Base-by-base conservation (phyloP, 1,140 invertebrate genomes). In the Camponotus pennsylvanicus region DNA sequence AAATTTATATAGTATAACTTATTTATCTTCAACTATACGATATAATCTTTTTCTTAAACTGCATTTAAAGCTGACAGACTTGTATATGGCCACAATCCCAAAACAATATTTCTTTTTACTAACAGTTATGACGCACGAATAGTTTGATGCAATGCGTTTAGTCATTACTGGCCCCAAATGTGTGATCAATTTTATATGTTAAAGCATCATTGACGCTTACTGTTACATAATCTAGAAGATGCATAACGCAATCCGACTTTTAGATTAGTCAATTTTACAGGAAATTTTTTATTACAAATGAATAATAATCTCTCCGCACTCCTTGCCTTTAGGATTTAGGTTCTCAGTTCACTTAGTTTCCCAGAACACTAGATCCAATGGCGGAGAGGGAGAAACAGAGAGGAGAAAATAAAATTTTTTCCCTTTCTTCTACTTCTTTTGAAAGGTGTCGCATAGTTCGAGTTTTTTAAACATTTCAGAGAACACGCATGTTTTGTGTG, bases 171-270 rank as follows among this genome's bases (percentile, higher is more conserved):
- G 27, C 1, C 27, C 27, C 27, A 27, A 27, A 27, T 27, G 27
- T 27, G 27, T 27, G 27, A 27, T 27, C 27, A 27, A 27, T 27
- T 27, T 27, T 27, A 27, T 27, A 27, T 27, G 27, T 27, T 27
- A 27, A 27, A 27, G 27, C 27, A 27, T 27, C 27, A 27, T 27
- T 27, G 27, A 27, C 27, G 27, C 27, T 27, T 27, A 27, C 27
- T 27, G 27, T 27, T 94, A 85, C 93, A 94, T 92, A 94, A 91
- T 91, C 91, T 94, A 94, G 88, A 92, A 93, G 93, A 93, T 93
- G 92, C 92, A 93, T 92, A 93, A 93, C 89, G 87, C 91, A 93
- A 91, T 9, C 90, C 89, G 90, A 91, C 85, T 90, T 92, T 91
- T 90, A 91, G 67, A 89, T 89, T 86, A 91, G 92, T 89, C 86